Percentiles rank a stretch among this genome's conserved stretches.
phyloP scores from a whole-genome alignment of 2,113 vertebrate genomes.

The Centropus bengalensis region DNA sequence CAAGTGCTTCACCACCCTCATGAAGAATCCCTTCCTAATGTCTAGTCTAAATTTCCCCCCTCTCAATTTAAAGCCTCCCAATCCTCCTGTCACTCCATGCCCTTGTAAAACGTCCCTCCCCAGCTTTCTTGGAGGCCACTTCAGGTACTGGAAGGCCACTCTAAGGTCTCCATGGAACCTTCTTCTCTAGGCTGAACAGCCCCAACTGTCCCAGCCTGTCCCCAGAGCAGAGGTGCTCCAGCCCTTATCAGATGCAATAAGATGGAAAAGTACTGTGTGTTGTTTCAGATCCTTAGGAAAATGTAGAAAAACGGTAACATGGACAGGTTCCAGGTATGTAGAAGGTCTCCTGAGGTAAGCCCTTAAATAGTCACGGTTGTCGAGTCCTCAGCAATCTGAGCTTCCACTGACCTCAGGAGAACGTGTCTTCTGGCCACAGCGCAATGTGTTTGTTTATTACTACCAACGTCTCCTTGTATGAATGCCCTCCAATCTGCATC shows the following conservation, averaged over 20 bases:
- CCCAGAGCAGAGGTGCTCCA: too few species aligned
- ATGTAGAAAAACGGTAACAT: neutral
- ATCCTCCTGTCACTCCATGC: too few species aligned
- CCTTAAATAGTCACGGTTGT: neutral
- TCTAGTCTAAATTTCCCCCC: too few species aligned
- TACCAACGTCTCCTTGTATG: accelerated
- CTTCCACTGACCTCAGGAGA: neutral
- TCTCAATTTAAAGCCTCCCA: too few species aligned
- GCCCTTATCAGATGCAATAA: neutral
- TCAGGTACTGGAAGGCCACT: too few species aligned
- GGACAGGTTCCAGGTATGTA: neutral
- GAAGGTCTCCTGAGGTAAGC: neutral
- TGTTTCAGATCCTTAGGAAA: neutral
- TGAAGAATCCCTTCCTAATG: too few species aligned
- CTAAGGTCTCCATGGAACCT: too few species aligned
- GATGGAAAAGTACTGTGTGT: neutral
- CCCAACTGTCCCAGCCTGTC: too few species aligned
- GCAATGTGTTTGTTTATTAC: neutral
- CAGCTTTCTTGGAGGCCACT: too few species aligned
- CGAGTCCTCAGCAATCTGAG: neutral
- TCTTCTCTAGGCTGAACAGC: too few species aligned
- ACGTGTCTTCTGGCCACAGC: accelerated
- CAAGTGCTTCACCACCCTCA: too few species aligned
- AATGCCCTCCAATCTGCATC: accelerated
- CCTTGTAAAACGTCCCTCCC: too few species aligned